phyloP scores from a whole-genome alignment of 2,113 vertebrate species.

The Hemibagrus wyckioides region DNA sequence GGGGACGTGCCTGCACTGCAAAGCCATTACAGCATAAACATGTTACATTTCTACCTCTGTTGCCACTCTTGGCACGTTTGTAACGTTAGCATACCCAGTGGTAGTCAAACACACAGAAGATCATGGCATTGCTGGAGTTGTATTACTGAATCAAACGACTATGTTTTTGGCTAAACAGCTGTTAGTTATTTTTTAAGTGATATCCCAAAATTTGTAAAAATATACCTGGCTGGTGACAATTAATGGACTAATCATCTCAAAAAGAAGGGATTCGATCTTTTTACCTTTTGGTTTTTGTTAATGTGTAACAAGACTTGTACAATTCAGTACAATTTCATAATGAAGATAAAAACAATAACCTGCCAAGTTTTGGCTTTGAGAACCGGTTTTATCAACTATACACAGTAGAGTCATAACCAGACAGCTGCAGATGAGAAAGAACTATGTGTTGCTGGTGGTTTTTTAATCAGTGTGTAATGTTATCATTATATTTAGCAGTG shows the following conservation, averaged over 20 bases:
- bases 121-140: not conserved
- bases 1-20: not conserved
- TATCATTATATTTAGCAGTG: not conserved
- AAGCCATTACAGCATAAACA: not conserved
- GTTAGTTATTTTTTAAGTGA: not conserved
- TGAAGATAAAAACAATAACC: not conserved
- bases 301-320: too few species aligned
- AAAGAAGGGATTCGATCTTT: too few species aligned
- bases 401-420: not conserved
- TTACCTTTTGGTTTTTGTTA: too few species aligned
- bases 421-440: not conserved
- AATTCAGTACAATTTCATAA: too few species aligned
- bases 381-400: not conserved
- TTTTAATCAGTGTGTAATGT: not conserved
- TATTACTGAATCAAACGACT: too few species aligned
- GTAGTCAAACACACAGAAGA: not conserved
- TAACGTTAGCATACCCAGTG: not conserved
- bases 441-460: not conserved
- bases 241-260: too few species aligned
- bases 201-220: too few species aligned
- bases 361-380: not conserved
- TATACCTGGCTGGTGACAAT: too few species aligned
- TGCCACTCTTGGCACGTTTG: not conserved
- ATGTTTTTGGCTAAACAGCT: not conserved
- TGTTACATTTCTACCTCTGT: slow-evolving; percentile 1